These are phyloP conservation scores for Lepidurus packardi DNA, from an alignment of 1,140 invertebrate genomes.

Conservation along the genomic window DNA sequence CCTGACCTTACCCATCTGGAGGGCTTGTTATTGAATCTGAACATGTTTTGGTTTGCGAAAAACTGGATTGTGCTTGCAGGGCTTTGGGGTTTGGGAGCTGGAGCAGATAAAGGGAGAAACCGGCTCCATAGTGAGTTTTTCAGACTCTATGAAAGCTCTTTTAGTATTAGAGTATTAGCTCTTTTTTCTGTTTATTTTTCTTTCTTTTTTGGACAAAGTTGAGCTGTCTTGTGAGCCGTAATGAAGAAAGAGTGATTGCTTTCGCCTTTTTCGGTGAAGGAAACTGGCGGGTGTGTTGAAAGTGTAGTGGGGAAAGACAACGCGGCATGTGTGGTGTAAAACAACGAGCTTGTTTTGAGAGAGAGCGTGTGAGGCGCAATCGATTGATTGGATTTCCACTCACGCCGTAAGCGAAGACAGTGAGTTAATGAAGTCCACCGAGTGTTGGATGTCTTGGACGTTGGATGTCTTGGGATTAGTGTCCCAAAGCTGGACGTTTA, in stretches of 20 bases:
- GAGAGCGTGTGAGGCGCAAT: neutral
- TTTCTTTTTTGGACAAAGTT: neutral
- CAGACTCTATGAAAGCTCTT: neutral
- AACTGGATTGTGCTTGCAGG: neutral
- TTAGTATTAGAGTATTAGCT: neutral
- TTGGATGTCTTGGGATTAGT: no score
- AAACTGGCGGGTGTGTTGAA: neutral
- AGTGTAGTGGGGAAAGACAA: neutral
- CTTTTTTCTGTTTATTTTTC: neutral
- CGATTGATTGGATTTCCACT: neutral
- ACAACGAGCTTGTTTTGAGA: neutral
- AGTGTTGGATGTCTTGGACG: neutral
- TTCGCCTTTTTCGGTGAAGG: neutral
- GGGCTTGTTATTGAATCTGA: neutral
- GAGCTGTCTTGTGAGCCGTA: slow-evolving; percentile 1
- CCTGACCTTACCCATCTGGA: neutral
- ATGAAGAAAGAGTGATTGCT: slow-evolving; percentile 16
- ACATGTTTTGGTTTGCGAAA: neutral
- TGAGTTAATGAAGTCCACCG: neutral
- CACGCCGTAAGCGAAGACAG: neutral
- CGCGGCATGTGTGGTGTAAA: neutral
- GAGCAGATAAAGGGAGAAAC: neutral
- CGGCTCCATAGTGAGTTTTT: neutral
- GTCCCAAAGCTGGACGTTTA: no score
- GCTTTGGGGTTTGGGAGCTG: neutral